phyloP scores from a whole-genome alignment of 2,113 vertebrate species.

The Rostratula benghalensis region DNA sequence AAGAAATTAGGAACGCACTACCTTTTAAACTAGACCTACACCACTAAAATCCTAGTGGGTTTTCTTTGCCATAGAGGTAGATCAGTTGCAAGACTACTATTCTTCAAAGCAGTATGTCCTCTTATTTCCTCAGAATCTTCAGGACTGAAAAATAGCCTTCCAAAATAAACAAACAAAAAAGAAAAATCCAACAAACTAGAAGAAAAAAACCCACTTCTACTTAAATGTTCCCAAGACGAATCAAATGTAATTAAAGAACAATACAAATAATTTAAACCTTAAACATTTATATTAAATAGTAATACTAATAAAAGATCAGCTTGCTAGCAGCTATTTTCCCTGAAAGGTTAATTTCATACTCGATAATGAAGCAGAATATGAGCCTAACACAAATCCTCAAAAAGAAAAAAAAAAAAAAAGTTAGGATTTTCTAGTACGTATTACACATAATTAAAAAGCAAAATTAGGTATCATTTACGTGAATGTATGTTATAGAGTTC shows the following conservation, averaged over 20 bases:
- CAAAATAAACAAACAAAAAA: neutral
- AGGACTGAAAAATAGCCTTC: neutral
- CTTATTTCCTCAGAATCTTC: neutral
- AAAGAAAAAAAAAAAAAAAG: neutral
- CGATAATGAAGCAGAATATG: neutral
- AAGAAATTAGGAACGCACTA: neutral
- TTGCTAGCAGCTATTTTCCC: neutral
- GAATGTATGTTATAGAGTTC: neutral
- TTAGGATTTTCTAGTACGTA: neutral
- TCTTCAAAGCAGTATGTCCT: neutral
- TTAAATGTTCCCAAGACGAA: neutral
- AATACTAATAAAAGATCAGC: neutral
- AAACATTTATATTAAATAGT: neutral
- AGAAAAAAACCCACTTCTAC: neutral
- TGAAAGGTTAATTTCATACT: neutral
- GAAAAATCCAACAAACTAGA: neutral
- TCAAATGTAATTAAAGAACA: neutral
- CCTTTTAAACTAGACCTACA: neutral
- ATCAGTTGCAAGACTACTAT: neutral
- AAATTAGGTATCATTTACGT: neutral
- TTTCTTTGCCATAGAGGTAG: neutral
- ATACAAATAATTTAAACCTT: neutral
- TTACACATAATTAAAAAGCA: neutral
- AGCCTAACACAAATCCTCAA: neutral
- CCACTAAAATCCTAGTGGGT: neutral